A percentile compares a stretch with the other conserved stretches of the same genome.
Conservation (phyloP, 2,888 invertebrate species). For the Danaus chrysippus region DNA sequence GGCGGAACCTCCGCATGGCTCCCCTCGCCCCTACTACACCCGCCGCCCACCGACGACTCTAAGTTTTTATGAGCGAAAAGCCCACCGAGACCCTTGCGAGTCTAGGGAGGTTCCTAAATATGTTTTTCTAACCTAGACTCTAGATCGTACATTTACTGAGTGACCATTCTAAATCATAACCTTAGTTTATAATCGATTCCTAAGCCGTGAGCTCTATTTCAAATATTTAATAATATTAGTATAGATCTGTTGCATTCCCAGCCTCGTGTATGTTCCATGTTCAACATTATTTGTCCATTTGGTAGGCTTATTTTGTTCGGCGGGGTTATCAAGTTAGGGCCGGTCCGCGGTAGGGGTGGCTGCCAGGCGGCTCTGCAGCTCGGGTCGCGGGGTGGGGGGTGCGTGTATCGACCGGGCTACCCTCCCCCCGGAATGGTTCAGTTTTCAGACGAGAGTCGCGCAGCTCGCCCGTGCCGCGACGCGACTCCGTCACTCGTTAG, state of each 20-base stretch:
- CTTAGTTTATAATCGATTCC: too few species aligned
- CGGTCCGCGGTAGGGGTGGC: slow-evolving; percentile 60
- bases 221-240: too few species aligned
- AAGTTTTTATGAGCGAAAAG: slow-evolving; percentile 71
- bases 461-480: slow-evolving; percentile 78
- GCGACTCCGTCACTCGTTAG: slow-evolving; percentile 72
- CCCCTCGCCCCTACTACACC: slow-evolving; percentile 60
- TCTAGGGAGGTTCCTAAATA: slow-evolving; percentile 67
- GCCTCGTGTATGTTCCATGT: slow-evolving; percentile 28
- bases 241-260: background rate
- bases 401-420: slow-evolving; percentile 79
- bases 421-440: slow-evolving; percentile 77
- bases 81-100: slow-evolving; percentile 62
- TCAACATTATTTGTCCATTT: slow-evolving; percentile 76
- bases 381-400: slow-evolving; percentile 62
- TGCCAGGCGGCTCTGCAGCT: slow-evolving; percentile 68
- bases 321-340: slow-evolving; percentile 76
- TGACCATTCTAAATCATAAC: slow-evolving; percentile 22
- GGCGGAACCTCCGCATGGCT: slow-evolving; percentile 77
- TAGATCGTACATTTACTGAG: slow-evolving; percentile 50
- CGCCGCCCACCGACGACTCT: slow-evolving; percentile 58
- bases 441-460: slow-evolving; percentile 81
- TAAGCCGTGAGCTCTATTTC: too few species aligned
- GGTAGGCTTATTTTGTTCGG: slow-evolving; percentile 75
- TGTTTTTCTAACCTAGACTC: slow-evolving; percentile 54